phyloP scores from a whole-genome alignment of 2,888 invertebrate species.

The Tetheella fluctuosa region DNA sequence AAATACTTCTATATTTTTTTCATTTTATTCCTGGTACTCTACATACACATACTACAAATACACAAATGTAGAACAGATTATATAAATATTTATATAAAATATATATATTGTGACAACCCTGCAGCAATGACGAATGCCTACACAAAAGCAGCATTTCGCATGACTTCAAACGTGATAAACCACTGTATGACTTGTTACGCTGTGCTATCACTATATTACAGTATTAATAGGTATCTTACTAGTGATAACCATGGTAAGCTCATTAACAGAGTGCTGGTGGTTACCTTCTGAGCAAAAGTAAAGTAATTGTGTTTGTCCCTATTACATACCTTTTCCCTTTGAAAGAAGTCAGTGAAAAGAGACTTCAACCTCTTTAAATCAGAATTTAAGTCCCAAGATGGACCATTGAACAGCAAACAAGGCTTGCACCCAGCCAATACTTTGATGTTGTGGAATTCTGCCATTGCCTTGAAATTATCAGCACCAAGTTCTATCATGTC shows the following conservation, averaged over 20 bases:
- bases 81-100: no score
- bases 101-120: no score
- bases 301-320: neutral
- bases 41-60: no score
- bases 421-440: constrained; percentile 94
- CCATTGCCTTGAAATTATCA: constrained; percentile 90
- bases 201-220: no score
- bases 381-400: constrained; percentile 92
- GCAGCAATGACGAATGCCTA: no score
- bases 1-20: no score
- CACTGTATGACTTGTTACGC: no score
- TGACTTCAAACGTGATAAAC: no score
- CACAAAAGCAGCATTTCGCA: no score
- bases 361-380: constrained; percentile 94
- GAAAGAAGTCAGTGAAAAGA: constrained; percentile 95
- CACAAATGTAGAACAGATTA: no score
- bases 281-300: neutral
- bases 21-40: no score
- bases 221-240: no score
- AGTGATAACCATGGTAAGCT: neutral
- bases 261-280: neutral
- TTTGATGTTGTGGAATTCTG: constrained; percentile 91
- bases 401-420: constrained; percentile 95
- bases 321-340: constrained; percentile 86
- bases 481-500: constrained; percentile 99